Conservation (phyloP, 2,797 vertebrate species). For the Pseudopleuronectes americanus region DNA sequence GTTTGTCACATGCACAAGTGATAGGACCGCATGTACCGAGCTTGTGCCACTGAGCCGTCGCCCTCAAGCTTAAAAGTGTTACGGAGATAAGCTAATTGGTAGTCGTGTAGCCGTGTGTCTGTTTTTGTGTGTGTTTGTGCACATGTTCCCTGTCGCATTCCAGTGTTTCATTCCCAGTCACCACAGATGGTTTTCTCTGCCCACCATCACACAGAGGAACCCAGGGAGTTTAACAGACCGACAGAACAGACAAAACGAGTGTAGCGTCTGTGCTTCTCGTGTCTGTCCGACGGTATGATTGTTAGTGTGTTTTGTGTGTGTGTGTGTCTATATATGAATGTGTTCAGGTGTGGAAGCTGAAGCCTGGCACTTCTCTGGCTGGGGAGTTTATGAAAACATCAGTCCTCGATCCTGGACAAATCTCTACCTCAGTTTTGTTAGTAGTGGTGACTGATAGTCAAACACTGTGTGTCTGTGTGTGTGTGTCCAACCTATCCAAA, state of each 20-base stretch:
- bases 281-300: constrained; percentile 3
- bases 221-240: constrained; percentile 51
- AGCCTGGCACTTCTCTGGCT: constrained; percentile 82
- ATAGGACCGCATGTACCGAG: constrained; percentile 17
- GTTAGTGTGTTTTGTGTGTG: not conserved
- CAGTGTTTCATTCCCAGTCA: constrained; percentile 84
- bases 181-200: constrained; percentile 89
- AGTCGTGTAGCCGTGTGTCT: constrained; percentile 8
- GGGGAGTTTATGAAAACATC: constrained; percentile 89
- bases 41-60: constrained; percentile 43
- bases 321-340: not conserved
- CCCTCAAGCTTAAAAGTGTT: constrained; percentile 53
- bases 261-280: constrained; percentile 9
- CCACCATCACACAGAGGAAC: constrained; percentile 85
- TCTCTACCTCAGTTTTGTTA: constrained; percentile 91
- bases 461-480: constrained; percentile 65
- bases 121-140: constrained; percentile 2
- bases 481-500: not conserved
- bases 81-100: constrained; percentile 49
- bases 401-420: constrained; percentile 81
- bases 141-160: constrained; percentile 19
- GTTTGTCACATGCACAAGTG: constrained; percentile 12
- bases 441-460: constrained; percentile 84
- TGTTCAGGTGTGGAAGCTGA: constrained; percentile 17
- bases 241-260: constrained; percentile 16